A percentile compares a stretch with the other conserved stretches of the same genome.
Evolutionary conservation across 2,888 invertebrate genomes (phyloP).

Genomic region (Ceriagrion tenellum): DNA sequence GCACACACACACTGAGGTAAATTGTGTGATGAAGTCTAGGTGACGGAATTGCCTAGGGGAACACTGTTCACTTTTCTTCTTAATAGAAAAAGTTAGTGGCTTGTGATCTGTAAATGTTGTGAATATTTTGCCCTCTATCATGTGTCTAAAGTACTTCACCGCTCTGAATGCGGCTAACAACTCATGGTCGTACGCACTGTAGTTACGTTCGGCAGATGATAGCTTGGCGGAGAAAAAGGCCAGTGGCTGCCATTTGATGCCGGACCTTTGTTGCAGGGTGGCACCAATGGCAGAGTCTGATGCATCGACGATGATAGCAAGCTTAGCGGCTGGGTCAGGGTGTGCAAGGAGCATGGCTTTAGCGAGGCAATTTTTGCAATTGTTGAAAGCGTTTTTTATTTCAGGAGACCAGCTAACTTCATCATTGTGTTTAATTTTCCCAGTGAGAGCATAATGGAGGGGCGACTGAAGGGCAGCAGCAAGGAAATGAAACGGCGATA

Average conservation of each 20-base stretch:
- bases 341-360: not conserved
- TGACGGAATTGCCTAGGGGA: too few relatives aligned
- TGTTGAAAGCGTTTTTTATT: not conserved
- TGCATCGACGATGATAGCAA: not conserved
- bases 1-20: too few relatives aligned
- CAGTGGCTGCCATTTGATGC: too few relatives aligned
- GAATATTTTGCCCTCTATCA: constrained; percentile 75
- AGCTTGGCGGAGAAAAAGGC: too few relatives aligned
- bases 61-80: too few relatives aligned
- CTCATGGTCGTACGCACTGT: constrained; percentile 76
- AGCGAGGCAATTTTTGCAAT: constrained; percentile 28
- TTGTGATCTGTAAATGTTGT: too few relatives aligned
- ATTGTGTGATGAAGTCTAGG: too few relatives aligned
- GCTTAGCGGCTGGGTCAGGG: not conserved
- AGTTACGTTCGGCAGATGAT: constrained; percentile 73
- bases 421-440: not conserved
- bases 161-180: constrained; percentile 76
- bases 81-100: too few relatives aligned
- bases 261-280: too few relatives aligned
- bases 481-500: not conserved
- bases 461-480: not conserved
- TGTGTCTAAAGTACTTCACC: constrained; percentile 75
- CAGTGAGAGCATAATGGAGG: not conserved
- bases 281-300: not conserved
- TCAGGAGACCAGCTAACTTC: not conserved